phyloP scores from a whole-genome alignment of 2,888 invertebrate species.

The Apamea anceps region DNA sequence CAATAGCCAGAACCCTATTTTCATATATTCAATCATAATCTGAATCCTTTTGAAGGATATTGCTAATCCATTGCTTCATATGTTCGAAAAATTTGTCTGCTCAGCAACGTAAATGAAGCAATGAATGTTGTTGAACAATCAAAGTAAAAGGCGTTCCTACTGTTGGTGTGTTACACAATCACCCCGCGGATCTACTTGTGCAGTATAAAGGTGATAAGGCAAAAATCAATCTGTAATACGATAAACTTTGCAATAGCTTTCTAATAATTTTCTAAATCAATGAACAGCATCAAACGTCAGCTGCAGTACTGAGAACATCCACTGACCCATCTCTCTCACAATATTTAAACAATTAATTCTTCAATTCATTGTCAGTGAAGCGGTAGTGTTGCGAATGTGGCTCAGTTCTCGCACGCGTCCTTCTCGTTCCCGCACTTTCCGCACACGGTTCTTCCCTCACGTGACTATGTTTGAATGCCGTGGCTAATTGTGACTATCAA shows the following conservation, averaged over 20 bases:
- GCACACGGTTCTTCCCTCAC: constrained; percentile 70
- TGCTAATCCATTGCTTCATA: background rate
- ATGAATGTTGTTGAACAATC: background rate
- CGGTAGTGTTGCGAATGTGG: constrained; percentile 74
- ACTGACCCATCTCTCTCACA: constrained; percentile 63
- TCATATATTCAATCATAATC: too few species aligned
- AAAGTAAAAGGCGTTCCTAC: background rate
- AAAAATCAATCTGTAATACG: background rate
- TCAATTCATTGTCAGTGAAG: constrained; percentile 82
- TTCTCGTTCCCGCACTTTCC: constrained; percentile 55
- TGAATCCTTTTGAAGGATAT: background rate
- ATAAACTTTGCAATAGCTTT: background rate
- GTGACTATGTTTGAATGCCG: constrained; percentile 78
- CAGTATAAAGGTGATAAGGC: background rate
- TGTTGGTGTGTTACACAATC: background rate
- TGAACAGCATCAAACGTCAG: constrained; percentile 9
- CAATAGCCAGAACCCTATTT: too few species aligned
- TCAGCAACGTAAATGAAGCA: background rate
- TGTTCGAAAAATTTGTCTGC: background rate
- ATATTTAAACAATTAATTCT: constrained; percentile 82
- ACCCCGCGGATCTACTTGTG: background rate
- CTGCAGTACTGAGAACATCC: constrained; percentile 31
- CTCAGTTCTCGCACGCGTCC: constrained; percentile 56
- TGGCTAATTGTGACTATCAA: constrained; percentile 84
- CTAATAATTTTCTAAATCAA: constrained; percentile 7